Evolutionary conservation across 2,797 vertebrate genomes (phyloP).

Genomic region (Esox masquinongy): DNA sequence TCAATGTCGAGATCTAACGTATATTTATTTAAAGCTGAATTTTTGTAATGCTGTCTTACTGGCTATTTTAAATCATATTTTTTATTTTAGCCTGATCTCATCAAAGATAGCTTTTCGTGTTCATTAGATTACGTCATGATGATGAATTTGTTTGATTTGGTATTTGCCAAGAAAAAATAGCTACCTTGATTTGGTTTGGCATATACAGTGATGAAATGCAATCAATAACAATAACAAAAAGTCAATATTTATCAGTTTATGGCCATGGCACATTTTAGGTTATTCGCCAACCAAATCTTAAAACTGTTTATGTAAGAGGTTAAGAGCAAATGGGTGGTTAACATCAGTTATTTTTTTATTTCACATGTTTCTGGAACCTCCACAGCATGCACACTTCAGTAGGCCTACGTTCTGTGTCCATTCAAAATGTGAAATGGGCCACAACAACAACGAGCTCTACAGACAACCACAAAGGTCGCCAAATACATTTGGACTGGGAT

Average conservation of each 20-base stretch:
- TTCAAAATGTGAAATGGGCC: conserved; percentile 77
- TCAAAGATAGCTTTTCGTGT: not conserved
- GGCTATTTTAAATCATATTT: not conserved
- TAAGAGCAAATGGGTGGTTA: not conserved
- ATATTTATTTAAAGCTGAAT: conserved; percentile 32
- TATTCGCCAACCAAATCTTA: not conserved
- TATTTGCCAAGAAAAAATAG: not conserved
- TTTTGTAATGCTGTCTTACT: not conserved
- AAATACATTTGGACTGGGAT: conserved; percentile 59
- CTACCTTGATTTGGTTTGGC: not conserved
- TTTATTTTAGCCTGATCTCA: not conserved
- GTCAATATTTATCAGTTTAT: not conserved
- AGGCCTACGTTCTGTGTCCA: not conserved
- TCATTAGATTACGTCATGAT: not conserved
- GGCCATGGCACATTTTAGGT: not conserved
- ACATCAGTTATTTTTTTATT: not conserved
- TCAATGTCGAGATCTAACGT: conserved; percentile 66
- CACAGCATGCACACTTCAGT: conserved; percentile 7
- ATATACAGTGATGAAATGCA: not conserved
- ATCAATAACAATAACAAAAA: not conserved
- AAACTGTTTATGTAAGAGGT: not conserved
- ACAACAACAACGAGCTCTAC: conserved; percentile 76
- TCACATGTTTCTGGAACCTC: not conserved
- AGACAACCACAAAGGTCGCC: conserved; percentile 65
- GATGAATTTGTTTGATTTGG: not conserved